phyloP scores from a whole-genome alignment of 1,140 invertebrate species.

The Drosophila varians region DNA sequence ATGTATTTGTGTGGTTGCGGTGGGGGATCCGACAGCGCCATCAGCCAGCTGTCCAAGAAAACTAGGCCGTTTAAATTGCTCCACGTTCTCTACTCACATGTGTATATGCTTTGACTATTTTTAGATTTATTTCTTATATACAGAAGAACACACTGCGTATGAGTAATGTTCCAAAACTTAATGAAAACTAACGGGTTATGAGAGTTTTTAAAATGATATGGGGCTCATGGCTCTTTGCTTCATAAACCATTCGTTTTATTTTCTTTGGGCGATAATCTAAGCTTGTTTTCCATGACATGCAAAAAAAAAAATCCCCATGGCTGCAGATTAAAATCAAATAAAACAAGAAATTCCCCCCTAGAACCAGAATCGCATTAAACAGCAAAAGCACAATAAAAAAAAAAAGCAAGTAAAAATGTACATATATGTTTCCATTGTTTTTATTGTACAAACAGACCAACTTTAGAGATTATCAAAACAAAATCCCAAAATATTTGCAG shows the following conservation, averaged over 20 bases:
- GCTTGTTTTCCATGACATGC: background rate
- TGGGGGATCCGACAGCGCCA: background rate
- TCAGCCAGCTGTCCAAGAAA: slow-evolving; percentile 61
- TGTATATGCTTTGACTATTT: slow-evolving; percentile 41
- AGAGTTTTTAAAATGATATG: background rate
- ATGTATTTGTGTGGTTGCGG: background rate
- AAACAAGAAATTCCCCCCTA: slow-evolving; percentile 20
- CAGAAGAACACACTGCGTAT: slow-evolving; percentile 19
- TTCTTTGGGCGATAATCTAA: background rate
- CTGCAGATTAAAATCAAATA: slow-evolving; percentile 15
- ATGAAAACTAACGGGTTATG: slow-evolving; percentile 7
- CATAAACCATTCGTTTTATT: background rate
- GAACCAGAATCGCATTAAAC: slow-evolving; percentile 10
- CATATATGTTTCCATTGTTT: slow-evolving; percentile 1
- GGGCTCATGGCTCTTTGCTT: too few relatives aligned
- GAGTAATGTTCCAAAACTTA: slow-evolving; percentile 53
- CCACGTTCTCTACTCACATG: slow-evolving; percentile 34
- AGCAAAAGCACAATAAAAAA: slow-evolving; percentile 12
- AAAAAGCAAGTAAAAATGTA: slow-evolving; percentile 14
- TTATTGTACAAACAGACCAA: slow-evolving; percentile 12
- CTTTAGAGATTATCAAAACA: slow-evolving; percentile 34
- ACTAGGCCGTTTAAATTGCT: slow-evolving; percentile 58
- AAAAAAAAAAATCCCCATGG: slow-evolving; percentile 12
- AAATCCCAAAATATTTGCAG: slow-evolving; percentile 19
- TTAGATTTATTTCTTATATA: slow-evolving; percentile 47